Evolutionary conservation across 2,888 invertebrate genomes (phyloP).

Genomic region (Netelia virgata): DNA sequence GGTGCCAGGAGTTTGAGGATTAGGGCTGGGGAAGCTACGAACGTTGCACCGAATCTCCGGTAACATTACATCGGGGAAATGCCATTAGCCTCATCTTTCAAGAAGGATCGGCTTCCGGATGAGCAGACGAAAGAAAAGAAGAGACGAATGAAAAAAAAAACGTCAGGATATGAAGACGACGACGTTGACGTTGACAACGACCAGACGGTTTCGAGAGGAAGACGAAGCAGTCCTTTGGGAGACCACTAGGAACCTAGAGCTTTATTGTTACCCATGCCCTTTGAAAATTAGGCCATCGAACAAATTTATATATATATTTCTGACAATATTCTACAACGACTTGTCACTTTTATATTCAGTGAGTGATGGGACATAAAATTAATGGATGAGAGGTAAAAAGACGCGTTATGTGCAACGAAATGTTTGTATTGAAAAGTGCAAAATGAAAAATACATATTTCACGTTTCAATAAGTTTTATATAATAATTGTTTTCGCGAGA

Average conservation of each 20-base stretch:
- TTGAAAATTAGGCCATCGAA: background rate
- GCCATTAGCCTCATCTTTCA: slow-evolving; percentile 57
- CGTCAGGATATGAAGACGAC: background rate
- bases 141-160: background rate
- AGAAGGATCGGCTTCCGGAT: slow-evolving; percentile 19
- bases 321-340: too few species aligned
- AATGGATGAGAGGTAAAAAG: too few species aligned
- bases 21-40: background rate
- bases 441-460: too few species aligned
- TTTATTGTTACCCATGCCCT: background rate
- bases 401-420: too few species aligned
- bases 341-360: too few species aligned
- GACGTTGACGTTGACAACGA: slow-evolving; percentile 8
- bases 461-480: too few species aligned
- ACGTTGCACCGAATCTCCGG: slow-evolving; percentile 33
- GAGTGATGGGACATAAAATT: too few species aligned
- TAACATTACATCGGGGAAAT: slow-evolving; percentile 55
- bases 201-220: background rate
- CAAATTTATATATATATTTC: too few species aligned
- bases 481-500: too few species aligned
- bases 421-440: too few species aligned
- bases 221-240: slow-evolving; percentile 1
- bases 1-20: background rate
- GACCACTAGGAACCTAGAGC: background rate
- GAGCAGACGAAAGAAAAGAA: slow-evolving; percentile 5